These are phyloP conservation scores for Psephotus haematonotus DNA, from an alignment of 2,113 vertebrate genomes.

Conservation along the genomic window DNA sequence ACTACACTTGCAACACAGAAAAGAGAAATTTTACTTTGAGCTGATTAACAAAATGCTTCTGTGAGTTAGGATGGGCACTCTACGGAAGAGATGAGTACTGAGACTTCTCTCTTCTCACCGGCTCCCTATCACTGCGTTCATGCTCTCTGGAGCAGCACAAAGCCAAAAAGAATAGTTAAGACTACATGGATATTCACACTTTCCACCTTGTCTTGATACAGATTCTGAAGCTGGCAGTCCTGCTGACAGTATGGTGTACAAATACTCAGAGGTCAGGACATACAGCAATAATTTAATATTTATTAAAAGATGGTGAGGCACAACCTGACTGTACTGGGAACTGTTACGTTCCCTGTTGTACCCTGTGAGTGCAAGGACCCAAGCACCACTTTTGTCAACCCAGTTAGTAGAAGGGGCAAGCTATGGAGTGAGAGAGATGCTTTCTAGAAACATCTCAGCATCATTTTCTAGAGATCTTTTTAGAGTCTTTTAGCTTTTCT, in stretches of 20 bases:
- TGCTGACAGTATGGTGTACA: neutral
- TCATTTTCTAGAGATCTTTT: neutral
- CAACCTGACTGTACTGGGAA: neutral
- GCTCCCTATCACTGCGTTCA: neutral
- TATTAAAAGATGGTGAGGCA: neutral
- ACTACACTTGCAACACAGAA: neutral
- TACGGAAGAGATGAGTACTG: neutral
- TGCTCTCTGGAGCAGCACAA: neutral
- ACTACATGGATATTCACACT: neutral
- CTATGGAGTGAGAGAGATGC: neutral
- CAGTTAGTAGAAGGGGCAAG: neutral
- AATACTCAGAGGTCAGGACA: neutral
- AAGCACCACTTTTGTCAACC: neutral
- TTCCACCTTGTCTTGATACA: neutral
- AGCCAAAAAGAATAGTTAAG: neutral
- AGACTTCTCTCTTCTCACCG: neutral
- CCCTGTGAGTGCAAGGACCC: neutral
- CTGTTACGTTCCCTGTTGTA: rapidly evolving
- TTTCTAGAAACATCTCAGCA: neutral
- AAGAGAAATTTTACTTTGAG: neutral
- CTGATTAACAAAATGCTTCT: neutral
- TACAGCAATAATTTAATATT: neutral
- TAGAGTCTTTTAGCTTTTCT: neutral
- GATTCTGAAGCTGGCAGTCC: neutral
- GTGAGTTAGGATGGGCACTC: neutral